A percentile compares a stretch with the other conserved stretches of the same genome.
phyloP scores from a whole-genome alignment of 2,888 invertebrate species.

The Orthosia gothica region DNA sequence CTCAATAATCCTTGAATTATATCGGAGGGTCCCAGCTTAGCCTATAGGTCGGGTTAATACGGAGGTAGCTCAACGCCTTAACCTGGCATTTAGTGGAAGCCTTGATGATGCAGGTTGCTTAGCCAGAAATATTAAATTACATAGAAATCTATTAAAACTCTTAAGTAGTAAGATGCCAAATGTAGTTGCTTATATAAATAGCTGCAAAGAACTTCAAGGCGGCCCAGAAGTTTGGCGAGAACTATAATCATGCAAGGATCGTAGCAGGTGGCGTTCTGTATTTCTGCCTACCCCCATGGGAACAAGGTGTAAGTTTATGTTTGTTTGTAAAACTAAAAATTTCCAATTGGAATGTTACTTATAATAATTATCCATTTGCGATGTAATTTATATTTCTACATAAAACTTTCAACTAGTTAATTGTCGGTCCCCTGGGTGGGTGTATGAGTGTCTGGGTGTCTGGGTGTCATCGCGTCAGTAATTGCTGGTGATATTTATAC shows the following conservation, averaged over 20 bases:
- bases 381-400: constrained; percentile 4
- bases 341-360: background rate
- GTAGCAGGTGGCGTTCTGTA: too few relatives aligned
- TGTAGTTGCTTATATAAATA: background rate
- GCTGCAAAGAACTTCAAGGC: too few relatives aligned
- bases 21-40: background rate
- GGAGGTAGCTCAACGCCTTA: background rate
- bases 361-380: background rate
- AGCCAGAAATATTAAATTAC: background rate
- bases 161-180: background rate
- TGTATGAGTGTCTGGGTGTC: constrained; percentile 28
- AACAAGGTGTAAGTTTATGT: too few relatives aligned
- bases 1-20: background rate
- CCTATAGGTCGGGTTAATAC: background rate
- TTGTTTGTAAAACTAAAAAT: too few relatives aligned
- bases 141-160: background rate
- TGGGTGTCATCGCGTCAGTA: constrained; percentile 22
- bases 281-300: too few relatives aligned
- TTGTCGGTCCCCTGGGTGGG: constrained; percentile 24
- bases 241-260: too few relatives aligned
- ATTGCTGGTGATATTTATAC: constrained; percentile 52
- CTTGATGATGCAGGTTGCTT: background rate
- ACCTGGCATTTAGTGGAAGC: background rate
- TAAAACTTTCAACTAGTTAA: constrained; percentile 17
- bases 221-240: too few relatives aligned